Evolutionary conservation across 2,113 vertebrate genomes (phyloP), one percentile per base, ranked within the genome.

Genomic region (Spermophilus dauricus): DNA sequence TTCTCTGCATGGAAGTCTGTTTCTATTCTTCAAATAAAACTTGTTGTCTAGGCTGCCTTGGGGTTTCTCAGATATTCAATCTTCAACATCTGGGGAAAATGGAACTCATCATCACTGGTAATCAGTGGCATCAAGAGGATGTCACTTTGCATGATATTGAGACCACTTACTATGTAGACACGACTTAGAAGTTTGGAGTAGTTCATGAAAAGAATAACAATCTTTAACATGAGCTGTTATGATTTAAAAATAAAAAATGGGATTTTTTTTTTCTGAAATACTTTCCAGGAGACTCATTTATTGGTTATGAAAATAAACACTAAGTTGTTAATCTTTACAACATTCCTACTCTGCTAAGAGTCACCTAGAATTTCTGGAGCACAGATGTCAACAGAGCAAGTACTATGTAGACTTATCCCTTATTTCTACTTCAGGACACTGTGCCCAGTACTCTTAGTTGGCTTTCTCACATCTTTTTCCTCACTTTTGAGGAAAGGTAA

Each of bases 191-290:
- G 32, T 86, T 90, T 75, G 56, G 22, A 94, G 72, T 88, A 70
- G 86, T 42, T 6, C 45, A 20, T 69, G 42, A 82, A 92, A 89
- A 61, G 2, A 95, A 51, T 42, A 83, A 77, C 18, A 80, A 84
- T 78, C 9, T n/a, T 91, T 61, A 92, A 67, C 30, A 86, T 53
- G 26, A 8, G 48, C 9, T 83, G 28, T 78, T 86, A 87, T 8
- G 32, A 13, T 86, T 86, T 73, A 6, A 45, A 90, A 80, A 91
- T 75, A 34, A 93, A 93, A 92, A 75, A 37, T 56, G 30, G 88
- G 42, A 42, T 94, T 90, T 87, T 56, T 94, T 94, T 70, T 63
- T 78, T 82, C 69, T 73, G 63, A 86, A 93, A 72, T 87, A 69
- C 75, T 96, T 86, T 75, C n/a, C 61, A 83, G 13, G 12, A 32